These are phyloP conservation scores for Bombyx huttoni DNA, from an alignment of 2,888 invertebrate genomes.

Conservation along the genomic window DNA sequence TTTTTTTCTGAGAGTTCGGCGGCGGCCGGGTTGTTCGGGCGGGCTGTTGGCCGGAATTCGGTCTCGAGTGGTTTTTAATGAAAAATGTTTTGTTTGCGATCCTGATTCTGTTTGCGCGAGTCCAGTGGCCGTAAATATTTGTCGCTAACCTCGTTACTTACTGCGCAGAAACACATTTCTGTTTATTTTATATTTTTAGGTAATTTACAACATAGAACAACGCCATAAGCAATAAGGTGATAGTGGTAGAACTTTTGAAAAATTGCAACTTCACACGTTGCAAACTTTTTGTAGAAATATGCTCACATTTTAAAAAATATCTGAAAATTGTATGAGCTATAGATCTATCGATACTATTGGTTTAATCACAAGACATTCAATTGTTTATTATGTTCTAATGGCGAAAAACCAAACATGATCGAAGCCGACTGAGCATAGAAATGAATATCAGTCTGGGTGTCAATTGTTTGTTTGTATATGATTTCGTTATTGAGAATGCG, in stretches of 20 bases:
- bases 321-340: no score
- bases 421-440: not conserved
- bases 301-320: no score
- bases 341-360: no score
- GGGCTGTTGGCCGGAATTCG: not conserved
- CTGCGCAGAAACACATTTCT: not conserved
- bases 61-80: constrained; percentile 9
- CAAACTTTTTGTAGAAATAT: no score
- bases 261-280: no score
- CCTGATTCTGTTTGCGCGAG: constrained; percentile 7
- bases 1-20: not conserved
- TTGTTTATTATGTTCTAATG: not conserved
- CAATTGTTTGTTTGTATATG: not conserved
- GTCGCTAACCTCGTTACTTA: not conserved
- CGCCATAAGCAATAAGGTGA: not conserved
- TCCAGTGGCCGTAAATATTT: constrained; percentile 1
- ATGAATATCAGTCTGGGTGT: not conserved
- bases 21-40: not conserved
- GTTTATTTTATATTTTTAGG: not conserved
- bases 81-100: constrained; percentile 14
- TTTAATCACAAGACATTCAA: no score
- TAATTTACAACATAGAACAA: not conserved
- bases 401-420: not conserved
- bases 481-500: not conserved
- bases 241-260: not conserved